A percentile compares a stretch with the other conserved stretches of the same genome.
Conservation (phyloP, 2,797 vertebrate species). For the Antennarius maculatus region DNA sequence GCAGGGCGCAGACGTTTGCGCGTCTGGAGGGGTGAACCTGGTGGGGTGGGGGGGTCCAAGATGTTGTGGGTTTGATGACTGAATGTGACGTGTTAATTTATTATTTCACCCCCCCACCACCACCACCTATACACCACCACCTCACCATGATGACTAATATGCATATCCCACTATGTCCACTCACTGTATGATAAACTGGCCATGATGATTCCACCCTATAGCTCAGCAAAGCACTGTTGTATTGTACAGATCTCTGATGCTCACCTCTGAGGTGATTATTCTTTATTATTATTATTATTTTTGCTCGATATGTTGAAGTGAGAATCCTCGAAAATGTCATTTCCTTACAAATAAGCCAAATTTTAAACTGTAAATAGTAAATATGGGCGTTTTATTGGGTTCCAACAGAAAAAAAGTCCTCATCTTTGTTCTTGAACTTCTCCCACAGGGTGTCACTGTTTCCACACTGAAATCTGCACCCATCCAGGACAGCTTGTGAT, state of each 20-base stretch:
- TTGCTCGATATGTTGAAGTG: conserved; percentile 1
- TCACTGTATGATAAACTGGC: conserved; percentile 67
- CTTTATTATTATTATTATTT: not conserved
- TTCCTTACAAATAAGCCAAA: conserved; percentile 19
- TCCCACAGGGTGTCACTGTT: conserved; percentile 24
- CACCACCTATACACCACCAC: not conserved
- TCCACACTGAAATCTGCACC: conserved; percentile 23
- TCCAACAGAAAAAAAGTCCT: not conserved
- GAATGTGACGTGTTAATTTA: conserved; percentile 63
- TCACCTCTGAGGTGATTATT: conserved; percentile 28
- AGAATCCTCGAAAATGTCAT: conserved; percentile 22
- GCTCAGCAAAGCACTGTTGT: conserved; percentile 53
- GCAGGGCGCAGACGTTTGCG: conserved; percentile 22
- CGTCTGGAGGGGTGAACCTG: conserved; percentile 20
- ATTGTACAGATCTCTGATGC: conserved; percentile 58
- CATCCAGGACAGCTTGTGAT: conserved; percentile 33
- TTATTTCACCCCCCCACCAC: conserved; percentile 27
- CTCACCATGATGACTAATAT: conserved; percentile 48
- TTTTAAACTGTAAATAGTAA: conserved; percentile 68
- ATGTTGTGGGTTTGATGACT: conserved; percentile 52
- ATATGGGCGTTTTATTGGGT: conserved; percentile 22
- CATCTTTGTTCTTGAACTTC: conserved; percentile 35
- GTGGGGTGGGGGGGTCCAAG: conserved; percentile 20
- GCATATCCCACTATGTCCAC: conserved; percentile 58
- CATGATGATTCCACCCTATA: conserved; percentile 47